Evolutionary conservation across 92 coral and sea anemone species (phyloP).

Genomic region (Isaurus tuberculatus): DNA sequence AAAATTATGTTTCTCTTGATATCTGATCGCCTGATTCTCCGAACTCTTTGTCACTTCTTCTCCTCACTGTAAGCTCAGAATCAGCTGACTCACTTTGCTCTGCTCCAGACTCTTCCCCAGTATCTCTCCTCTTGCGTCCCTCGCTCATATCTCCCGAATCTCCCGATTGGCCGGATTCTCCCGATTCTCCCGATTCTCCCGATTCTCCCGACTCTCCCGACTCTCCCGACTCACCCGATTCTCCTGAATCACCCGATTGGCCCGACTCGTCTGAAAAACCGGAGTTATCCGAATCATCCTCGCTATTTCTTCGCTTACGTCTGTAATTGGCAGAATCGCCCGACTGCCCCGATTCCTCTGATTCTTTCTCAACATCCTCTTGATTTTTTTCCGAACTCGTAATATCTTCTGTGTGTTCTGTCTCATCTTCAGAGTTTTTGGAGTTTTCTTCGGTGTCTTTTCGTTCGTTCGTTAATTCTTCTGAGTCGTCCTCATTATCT

Average conservation of each 20-base stretch:
- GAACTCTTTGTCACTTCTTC: neutral
- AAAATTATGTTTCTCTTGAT: too few species aligned
- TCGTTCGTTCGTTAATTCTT: neutral
- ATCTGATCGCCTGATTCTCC: neutral
- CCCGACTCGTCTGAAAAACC: slow-evolving; percentile 32
- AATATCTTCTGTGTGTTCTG: neutral
- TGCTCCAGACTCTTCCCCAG: neutral
- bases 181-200: neutral
- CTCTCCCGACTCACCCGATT: neutral
- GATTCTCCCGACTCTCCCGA: neutral
- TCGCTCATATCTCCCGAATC: neutral
- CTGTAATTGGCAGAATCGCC: slow-evolving; percentile 41
- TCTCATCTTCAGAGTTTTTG: neutral
- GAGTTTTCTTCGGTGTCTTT: neutral
- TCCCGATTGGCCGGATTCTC: neutral
- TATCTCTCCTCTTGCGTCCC: too few species aligned
- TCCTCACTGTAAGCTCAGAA: neutral
- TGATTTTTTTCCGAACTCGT: neutral
- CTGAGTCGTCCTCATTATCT: neutral
- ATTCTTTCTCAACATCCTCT: neutral
- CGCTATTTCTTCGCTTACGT: slow-evolving; percentile 40
- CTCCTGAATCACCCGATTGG: slow-evolving; percentile 12
- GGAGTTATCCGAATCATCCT: slow-evolving; percentile 45
- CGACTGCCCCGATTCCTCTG: neutral
- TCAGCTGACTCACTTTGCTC: neutral